A percentile compares a stretch with the other conserved stretches of the same genome.
These are phyloP conservation scores for Musca domestica DNA, from an alignment of 1,140 invertebrate species.

Conservation along the genomic window DNA sequence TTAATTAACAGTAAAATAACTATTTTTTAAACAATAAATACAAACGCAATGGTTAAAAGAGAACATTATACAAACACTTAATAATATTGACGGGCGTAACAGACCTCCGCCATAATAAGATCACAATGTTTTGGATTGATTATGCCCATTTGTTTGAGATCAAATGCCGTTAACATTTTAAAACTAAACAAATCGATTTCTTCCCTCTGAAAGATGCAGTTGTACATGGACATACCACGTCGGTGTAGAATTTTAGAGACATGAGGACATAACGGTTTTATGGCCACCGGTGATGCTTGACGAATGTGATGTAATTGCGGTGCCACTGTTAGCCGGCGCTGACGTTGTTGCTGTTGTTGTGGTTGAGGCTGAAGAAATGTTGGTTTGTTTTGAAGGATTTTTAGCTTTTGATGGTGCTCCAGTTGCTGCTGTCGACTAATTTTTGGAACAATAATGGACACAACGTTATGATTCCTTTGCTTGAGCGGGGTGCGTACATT, in stretches of 20 bases:
- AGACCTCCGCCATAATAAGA: background rate
- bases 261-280: background rate
- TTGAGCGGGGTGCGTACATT: background rate
- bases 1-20: slow-evolving; percentile 1
- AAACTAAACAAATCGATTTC: slow-evolving; percentile 17
- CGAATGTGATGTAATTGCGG: background rate
- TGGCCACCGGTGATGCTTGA: slow-evolving; percentile 1
- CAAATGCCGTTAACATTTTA: background rate
- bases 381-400: background rate
- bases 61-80: background rate
- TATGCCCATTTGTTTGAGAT: slow-evolving; percentile 17
- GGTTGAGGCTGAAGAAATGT: background rate
- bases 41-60: background rate
- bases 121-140: background rate
- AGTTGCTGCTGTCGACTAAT: background rate
- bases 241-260: background rate
- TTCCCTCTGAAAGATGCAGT: slow-evolving; percentile 3
- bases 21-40: background rate
- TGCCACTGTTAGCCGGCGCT: background rate
- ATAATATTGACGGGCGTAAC: background rate
- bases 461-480: background rate
- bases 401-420: background rate
- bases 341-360: background rate
- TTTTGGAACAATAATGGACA: background rate
- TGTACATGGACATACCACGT: background rate